Conservation (phyloP, 2,888 invertebrate species). For the Plagodis pulveraria region DNA sequence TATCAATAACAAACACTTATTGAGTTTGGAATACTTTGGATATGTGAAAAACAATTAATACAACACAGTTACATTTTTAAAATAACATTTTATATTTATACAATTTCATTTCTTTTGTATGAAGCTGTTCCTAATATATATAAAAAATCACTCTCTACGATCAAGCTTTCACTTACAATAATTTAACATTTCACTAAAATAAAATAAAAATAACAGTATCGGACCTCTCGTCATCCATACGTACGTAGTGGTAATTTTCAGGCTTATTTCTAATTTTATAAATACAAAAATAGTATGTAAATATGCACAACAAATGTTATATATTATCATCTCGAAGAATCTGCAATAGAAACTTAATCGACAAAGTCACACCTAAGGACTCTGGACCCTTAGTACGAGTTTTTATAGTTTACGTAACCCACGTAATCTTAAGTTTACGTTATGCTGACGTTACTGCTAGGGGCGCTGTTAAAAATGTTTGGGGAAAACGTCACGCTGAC, state of each 20-base stretch:
- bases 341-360: background rate
- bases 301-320: conserved; percentile 1
- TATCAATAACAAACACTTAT: too few relatives aligned
- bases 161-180: conserved; percentile 27
- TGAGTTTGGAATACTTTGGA: too few relatives aligned
- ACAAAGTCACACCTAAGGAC: background rate
- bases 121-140: conserved; percentile 34
- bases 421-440: too few relatives aligned
- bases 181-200: conserved; percentile 24
- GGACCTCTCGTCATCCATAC: conserved; percentile 16
- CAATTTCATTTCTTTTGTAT: conserved; percentile 30
- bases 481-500: too few relatives aligned
- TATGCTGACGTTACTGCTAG: too few relatives aligned
- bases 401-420: too few relatives aligned
- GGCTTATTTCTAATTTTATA: conserved; percentile 19
- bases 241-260: conserved; percentile 20
- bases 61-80: conserved; percentile 21
- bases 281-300: conserved; percentile 22
- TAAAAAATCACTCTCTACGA: conserved; percentile 18
- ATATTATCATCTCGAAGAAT: conserved; percentile 7
- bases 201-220: conserved; percentile 34
- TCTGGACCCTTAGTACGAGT: too few relatives aligned
- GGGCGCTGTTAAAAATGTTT: too few relatives aligned
- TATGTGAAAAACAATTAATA: too few relatives aligned
- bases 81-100: conserved; percentile 43